Evolutionary conservation across 2,113 vertebrate genomes (phyloP), one percentile per base, ranked within the genome.

Genomic region (Halcyon senegalensis): DNA sequence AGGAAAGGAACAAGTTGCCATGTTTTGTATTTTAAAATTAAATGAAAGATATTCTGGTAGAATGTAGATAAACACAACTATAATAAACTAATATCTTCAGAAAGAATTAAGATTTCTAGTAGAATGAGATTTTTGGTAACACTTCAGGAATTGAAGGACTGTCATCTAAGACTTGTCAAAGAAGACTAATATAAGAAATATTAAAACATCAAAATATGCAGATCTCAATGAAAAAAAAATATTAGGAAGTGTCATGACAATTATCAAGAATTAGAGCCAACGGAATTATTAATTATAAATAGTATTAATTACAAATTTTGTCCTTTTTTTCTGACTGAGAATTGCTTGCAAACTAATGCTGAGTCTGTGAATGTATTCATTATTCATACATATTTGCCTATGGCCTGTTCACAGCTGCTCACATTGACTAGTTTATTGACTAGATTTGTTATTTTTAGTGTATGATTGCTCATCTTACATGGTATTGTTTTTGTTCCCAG

Each of bases 311-410:
- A 73, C n/a, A 90, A 94, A 50, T 94, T 80, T 93, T 89, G 7
- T 41, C 15, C 12, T 15, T 86, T 94, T 74, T 89, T 72, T 46
- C 37, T 50, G 3, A 80, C 37, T 80, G 16, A 86, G 39, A 87
- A 85, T 96, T 96, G 63, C 95, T 96, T 96, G 94, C 74, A 97
- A 96, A 96, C 86, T 92, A 72, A 75, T 73, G 33, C 33, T 1
- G 14, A 82, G 17, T 67, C 33, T 82, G 24, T 89, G 58, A 90
- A 73, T 87, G 10, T 62, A 70, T 83, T 95, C 4, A 1, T 58
- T 83, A 81, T 92, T 95, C 70, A 59, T 81, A 39, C 0, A 0
- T 60, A 87, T 92, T 96, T 91, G 63, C 80, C 53, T 87, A 20
- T 89, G 88, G 76, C 50, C 64, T 73, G 37, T 94, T 96, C 84